Evolutionary conservation across 2,113 vertebrate genomes (phyloP).

Genomic region (Charadrius vociferus): DNA sequence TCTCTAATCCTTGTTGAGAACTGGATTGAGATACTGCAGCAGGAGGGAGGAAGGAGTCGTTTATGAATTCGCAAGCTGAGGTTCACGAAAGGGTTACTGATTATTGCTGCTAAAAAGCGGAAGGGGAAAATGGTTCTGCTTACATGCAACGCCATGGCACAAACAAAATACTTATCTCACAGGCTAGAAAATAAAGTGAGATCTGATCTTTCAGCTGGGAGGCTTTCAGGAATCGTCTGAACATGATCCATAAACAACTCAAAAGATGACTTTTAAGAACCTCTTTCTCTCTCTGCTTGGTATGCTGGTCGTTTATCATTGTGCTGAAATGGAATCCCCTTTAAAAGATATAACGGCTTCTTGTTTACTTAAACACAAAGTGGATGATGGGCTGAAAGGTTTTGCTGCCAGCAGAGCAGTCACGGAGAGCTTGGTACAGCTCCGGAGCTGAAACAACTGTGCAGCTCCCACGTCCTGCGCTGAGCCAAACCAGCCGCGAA

Average conservation of each 20-base stretch:
- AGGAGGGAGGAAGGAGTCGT: neutral
- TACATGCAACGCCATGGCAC: neutral
- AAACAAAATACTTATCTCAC: neutral
- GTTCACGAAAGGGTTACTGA: neutral
- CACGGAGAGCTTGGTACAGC: neutral
- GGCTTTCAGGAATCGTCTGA: constrained; percentile 1
- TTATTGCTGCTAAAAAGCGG: neutral
- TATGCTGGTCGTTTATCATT: constrained; percentile 67
- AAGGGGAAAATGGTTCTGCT: neutral
- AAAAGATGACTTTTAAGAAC: constrained; percentile 33
- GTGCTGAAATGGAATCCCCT: constrained; percentile 63
- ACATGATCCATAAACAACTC: constrained; percentile 21
- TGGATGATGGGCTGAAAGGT: constrained; percentile 51
- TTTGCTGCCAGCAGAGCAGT: constrained; percentile 16
- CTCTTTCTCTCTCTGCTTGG: constrained; percentile 50
- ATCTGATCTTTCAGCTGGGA: neutral
- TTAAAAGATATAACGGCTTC: constrained; percentile 19
- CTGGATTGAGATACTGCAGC: neutral
- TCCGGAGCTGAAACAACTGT: neutral
- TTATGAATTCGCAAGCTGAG: neutral
- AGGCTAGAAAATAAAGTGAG: neutral
- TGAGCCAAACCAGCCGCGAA: neutral
- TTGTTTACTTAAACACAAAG: constrained; percentile 64
- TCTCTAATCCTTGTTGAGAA: neutral
- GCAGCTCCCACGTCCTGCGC: neutral